Conservation (phyloP, 2,888 invertebrate species). For the Sycophila texana region DNA sequence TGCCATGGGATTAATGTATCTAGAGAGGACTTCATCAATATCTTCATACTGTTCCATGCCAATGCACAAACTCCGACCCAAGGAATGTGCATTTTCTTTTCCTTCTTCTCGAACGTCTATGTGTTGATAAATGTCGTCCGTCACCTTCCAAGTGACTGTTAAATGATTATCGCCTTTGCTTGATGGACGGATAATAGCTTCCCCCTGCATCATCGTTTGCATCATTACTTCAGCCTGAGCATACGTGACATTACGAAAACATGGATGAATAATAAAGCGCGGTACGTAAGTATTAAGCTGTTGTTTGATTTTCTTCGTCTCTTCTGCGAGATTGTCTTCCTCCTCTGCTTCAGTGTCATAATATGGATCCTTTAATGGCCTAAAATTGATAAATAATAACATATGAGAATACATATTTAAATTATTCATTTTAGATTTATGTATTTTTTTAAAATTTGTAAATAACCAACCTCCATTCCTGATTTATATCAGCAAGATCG, state of each 20-base stretch:
- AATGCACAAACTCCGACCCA: slow-evolving; percentile 92
- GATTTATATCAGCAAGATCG: slow-evolving; percentile 92
- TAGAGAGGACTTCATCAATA: slow-evolving; percentile 97
- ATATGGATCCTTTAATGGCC: slow-evolving; percentile 91
- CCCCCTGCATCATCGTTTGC: slow-evolving; percentile 95
- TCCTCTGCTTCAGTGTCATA: slow-evolving; percentile 93
- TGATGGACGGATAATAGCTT: slow-evolving; percentile 97
- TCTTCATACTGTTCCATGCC: slow-evolving; percentile 97
- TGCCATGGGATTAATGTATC: slow-evolving; percentile 96
- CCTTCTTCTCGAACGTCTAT: slow-evolving; percentile 97
- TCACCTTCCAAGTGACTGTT: slow-evolving; percentile 99
- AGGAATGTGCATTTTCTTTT: slow-evolving; percentile 96
- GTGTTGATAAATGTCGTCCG: slow-evolving; percentile 95
- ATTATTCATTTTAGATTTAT: too few relatives aligned
- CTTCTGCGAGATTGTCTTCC: slow-evolving; percentile 81
- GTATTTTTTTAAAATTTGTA: neutral
- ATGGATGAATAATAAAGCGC: slow-evolving; percentile 97
- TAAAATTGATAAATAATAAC: slow-evolving; percentile 62
- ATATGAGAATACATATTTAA: too few relatives aligned
- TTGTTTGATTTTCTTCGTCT: slow-evolving; percentile 93
- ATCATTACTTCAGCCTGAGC: slow-evolving; percentile 94
- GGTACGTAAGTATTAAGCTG: slow-evolving; percentile 91
- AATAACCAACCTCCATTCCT: slow-evolving; percentile 85
- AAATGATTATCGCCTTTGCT: slow-evolving; percentile 97
- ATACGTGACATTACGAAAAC: slow-evolving; percentile 97